Evolutionary conservation across 2,888 invertebrate species (phyloP).

Genomic region (Parochlus steinenii): DNA sequence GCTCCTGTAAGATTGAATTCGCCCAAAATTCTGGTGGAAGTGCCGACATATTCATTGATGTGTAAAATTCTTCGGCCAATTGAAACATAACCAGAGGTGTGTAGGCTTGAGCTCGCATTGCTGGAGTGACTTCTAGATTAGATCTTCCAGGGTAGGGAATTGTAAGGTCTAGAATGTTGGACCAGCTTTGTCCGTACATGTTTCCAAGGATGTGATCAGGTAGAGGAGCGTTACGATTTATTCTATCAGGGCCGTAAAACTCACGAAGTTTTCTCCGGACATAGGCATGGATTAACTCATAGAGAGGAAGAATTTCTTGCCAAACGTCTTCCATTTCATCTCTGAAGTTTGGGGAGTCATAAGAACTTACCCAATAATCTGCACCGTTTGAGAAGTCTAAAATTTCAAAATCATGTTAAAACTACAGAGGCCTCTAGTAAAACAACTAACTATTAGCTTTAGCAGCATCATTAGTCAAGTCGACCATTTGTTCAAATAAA

Average conservation of each 20-base stretch:
- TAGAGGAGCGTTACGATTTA: conserved; percentile 62
- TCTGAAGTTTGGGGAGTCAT: conserved; percentile 59
- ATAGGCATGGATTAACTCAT: conserved; percentile 77
- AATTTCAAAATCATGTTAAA: conserved; percentile 12
- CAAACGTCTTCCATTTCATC: conserved; percentile 67
- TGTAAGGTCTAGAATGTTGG: conserved; percentile 61
- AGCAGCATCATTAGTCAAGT: conserved; percentile 66
- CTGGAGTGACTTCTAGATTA: conserved; percentile 65
- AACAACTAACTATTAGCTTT: conserved; percentile 53
- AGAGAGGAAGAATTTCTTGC: conserved; percentile 71
- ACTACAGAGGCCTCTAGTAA: background rate
- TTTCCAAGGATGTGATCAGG: conserved; percentile 78
- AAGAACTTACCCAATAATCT: conserved; percentile 78
- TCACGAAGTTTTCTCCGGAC: conserved; percentile 68
- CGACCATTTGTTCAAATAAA: conserved; percentile 61
- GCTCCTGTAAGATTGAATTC: conserved; percentile 68
- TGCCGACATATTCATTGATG: conserved; percentile 72
- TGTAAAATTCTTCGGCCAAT: conserved; percentile 80
- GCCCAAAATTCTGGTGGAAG: conserved; percentile 82
- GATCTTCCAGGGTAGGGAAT: conserved; percentile 75
- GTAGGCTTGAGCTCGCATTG: conserved; percentile 73
- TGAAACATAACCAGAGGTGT: conserved; percentile 70
- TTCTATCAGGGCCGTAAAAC: conserved; percentile 67
- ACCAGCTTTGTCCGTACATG: conserved; percentile 84
- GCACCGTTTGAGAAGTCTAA: conserved; percentile 75